phyloP scores from a whole-genome alignment of 2,888 invertebrate genomes.

The Phania funesta region DNA sequence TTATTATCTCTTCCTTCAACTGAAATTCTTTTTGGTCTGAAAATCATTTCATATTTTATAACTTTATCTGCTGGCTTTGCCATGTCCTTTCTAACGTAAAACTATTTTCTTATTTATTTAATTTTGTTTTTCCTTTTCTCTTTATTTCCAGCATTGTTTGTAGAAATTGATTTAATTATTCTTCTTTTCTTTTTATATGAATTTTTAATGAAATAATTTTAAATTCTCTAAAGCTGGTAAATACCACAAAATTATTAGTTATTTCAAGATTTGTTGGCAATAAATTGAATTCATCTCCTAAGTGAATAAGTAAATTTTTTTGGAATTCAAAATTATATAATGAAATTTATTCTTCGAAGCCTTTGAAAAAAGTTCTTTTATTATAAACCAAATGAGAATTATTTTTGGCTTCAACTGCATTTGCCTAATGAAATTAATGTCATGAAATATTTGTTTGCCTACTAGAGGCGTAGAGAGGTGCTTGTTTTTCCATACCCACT shows the following conservation, averaged over 20 bases:
- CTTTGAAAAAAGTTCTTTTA: no score
- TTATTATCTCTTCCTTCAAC: constrained; percentile 25
- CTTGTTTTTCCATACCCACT: no score
- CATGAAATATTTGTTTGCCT: no score
- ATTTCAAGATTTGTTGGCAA: not conserved
- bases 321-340: no score
- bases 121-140: not conserved
- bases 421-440: no score
- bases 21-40: not conserved
- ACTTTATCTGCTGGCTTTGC: constrained; percentile 47
- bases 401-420: no score
- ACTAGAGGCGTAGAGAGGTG: no score
- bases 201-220: constrained; percentile 42
- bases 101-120: constrained; percentile 6
- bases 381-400: no score
- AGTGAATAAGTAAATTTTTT: no score
- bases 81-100: constrained; percentile 12
- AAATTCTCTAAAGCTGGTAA: constrained; percentile 22
- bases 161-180: constrained; percentile 49
- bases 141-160: constrained; percentile 28
- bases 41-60: constrained; percentile 39
- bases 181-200: not conserved
- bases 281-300: no score
- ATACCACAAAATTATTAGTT: not conserved
- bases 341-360: no score